These are phyloP conservation scores for Yponomeuta sedellus DNA, from an alignment of 2,888 invertebrate genomes.

Conservation along the genomic window DNA sequence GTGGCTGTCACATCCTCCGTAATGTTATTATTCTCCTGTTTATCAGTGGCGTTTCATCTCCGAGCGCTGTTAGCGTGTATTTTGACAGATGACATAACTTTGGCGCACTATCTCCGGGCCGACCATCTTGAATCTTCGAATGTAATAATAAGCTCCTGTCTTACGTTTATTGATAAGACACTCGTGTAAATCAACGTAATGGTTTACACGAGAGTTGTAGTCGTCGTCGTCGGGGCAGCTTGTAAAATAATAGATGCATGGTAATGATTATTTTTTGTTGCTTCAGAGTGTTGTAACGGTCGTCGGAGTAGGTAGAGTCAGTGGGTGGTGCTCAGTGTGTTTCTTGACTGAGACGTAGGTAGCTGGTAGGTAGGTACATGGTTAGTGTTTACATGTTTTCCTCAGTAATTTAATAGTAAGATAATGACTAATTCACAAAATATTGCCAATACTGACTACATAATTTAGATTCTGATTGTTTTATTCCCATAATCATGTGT, in stretches of 20 bases:
- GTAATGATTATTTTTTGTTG: constrained; percentile 1
- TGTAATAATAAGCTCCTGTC: constrained; percentile 72
- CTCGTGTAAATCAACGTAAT: constrained; percentile 60
- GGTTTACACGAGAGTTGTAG: too few species aligned
- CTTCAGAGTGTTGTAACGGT: background rate
- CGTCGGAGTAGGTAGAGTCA: background rate
- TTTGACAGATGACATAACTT: constrained; percentile 77
- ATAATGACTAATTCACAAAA: too few species aligned
- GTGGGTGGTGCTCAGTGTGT: background rate
- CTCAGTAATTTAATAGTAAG: too few species aligned
- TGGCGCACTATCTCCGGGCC: constrained; percentile 58
- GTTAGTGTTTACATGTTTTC: too few species aligned
- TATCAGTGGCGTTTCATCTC: constrained; percentile 47
- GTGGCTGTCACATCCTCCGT: constrained; percentile 55
- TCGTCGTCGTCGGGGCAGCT: constrained; percentile 14
- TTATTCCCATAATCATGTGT: too few species aligned
- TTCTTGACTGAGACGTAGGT: background rate
- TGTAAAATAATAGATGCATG: constrained; percentile 1
- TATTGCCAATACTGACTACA: too few species aligned
- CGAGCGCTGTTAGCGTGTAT: constrained; percentile 70
- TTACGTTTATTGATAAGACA: constrained; percentile 62
- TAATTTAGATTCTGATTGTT: too few species aligned
- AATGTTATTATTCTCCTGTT: constrained; percentile 52
- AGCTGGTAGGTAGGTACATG: too few species aligned
- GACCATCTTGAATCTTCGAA: constrained; percentile 64